Conservation (phyloP, 2,888 invertebrate genomes). For the Apodemia mormo region DNA sequence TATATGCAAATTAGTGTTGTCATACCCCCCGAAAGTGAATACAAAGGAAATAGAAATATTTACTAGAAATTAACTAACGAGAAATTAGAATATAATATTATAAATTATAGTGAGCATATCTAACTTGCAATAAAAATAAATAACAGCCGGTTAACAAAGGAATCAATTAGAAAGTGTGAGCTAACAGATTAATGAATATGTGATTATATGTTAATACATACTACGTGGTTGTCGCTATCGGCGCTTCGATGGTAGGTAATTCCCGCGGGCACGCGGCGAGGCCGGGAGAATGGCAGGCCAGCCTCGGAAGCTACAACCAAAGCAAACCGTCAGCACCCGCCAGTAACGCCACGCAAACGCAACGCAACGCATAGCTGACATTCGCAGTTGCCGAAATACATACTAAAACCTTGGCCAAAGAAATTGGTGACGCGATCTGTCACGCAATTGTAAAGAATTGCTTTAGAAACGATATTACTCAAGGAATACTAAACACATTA, state of each 20-base stretch:
- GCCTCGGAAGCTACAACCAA: constrained; percentile 70
- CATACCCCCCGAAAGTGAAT: too few relatives aligned
- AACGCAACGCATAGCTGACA: constrained; percentile 28
- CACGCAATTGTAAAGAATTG: constrained; percentile 17
- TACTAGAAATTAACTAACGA: too few relatives aligned
- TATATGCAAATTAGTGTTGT: too few relatives aligned
- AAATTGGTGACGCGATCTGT: constrained; percentile 16
- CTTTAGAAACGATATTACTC: constrained; percentile 12
- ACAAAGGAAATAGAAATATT: too few relatives aligned
- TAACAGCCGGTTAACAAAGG: neutral
- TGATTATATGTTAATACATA: constrained; percentile 50
- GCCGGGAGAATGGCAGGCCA: constrained; percentile 69
- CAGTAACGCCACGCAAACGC: constrained; percentile 25
- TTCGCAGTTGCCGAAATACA: constrained; percentile 18
- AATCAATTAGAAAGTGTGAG: constrained; percentile 16
- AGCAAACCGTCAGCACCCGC: constrained; percentile 47
- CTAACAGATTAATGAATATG: neutral
- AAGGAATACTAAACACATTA: constrained; percentile 1
- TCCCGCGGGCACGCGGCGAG: constrained; percentile 60
- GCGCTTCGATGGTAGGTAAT: constrained; percentile 41
- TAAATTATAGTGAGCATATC: neutral
- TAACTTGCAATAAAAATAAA: neutral
- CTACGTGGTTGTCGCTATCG: constrained; percentile 64
- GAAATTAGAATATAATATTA: too few relatives aligned
- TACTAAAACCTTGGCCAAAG: constrained; percentile 12